These are phyloP conservation scores for Schizopygopsis malacanthus DNA, from an alignment of 2,797 vertebrate genomes.

Conservation along the genomic window DNA sequence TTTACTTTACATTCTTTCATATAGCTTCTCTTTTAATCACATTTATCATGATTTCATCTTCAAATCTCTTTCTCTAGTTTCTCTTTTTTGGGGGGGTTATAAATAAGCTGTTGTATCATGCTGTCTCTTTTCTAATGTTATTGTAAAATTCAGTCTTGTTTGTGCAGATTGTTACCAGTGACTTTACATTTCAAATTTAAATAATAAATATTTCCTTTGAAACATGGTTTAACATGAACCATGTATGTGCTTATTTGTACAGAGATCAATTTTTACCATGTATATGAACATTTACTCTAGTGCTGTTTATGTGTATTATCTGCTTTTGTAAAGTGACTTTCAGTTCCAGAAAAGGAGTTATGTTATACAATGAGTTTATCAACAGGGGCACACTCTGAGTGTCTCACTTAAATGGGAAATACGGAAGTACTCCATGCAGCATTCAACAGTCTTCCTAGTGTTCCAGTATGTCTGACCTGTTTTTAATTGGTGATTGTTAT, in stretches of 20 bases:
- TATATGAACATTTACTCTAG: background rate
- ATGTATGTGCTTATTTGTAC: background rate
- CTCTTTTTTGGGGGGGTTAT: background rate
- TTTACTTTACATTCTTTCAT: background rate
- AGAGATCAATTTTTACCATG: background rate
- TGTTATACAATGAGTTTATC: background rate
- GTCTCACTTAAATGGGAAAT: background rate
- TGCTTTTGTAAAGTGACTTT: constrained; percentile 1
- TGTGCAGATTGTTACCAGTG: background rate
- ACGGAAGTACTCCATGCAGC: background rate
- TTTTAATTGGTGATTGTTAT: background rate
- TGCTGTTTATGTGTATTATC: background rate
- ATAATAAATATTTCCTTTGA: constrained; percentile 34
- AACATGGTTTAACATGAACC: background rate
- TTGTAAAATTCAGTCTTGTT: background rate
- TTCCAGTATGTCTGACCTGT: background rate
- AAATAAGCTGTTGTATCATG: background rate
- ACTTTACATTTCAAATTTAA: constrained; percentile 56
- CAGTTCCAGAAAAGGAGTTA: background rate
- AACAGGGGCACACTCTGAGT: background rate
- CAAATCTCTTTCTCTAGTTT: background rate
- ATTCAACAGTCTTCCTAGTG: background rate
- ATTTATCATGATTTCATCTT: no score
- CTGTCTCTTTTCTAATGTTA: background rate
- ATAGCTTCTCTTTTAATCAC: background rate